Evolutionary conservation across 2,113 vertebrate species (phyloP).

Genomic region (Empidonax alnorum): DNA sequence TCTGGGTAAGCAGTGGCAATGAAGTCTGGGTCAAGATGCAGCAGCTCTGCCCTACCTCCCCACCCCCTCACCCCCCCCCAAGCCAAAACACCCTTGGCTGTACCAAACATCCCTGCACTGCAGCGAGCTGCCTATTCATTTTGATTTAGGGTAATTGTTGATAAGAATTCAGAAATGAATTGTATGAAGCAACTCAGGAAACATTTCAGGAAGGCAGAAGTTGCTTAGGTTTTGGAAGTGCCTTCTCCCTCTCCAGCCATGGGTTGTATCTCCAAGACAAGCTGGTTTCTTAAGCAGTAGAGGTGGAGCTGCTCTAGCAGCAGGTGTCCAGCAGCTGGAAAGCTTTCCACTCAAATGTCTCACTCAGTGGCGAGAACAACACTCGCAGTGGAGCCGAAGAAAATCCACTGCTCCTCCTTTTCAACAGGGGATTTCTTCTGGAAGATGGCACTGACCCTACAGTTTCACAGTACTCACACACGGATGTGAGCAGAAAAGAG

Average conservation of each 20-base stretch:
- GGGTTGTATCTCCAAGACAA: not conserved
- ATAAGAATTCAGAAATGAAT: not conserved
- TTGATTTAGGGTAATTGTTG: not conserved
- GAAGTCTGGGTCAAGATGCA: not conserved
- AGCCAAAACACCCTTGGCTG: not conserved
- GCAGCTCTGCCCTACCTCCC: not conserved
- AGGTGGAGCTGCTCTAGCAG: not conserved
- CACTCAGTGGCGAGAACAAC: not conserved
- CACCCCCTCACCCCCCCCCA: too few species aligned
- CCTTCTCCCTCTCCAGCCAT: not conserved
- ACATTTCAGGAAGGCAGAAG: not conserved
- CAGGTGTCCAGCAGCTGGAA: not conserved
- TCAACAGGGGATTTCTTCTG: not conserved
- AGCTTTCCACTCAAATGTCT: not conserved
- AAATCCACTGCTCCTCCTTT: not conserved
- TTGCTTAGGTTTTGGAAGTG: not conserved
- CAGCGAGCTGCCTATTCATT: not conserved
- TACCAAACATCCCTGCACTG: not conserved
- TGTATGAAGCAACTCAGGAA: not conserved
- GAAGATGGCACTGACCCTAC: not conserved
- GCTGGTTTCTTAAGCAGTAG: not conserved
- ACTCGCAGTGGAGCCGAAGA: not conserved
- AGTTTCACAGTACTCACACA: fast-evolving
- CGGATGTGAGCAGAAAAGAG: fast-evolving
- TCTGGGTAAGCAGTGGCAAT: not conserved